Conservation (phyloP, 2,888 invertebrate species). For the Magallana nippona region DNA sequence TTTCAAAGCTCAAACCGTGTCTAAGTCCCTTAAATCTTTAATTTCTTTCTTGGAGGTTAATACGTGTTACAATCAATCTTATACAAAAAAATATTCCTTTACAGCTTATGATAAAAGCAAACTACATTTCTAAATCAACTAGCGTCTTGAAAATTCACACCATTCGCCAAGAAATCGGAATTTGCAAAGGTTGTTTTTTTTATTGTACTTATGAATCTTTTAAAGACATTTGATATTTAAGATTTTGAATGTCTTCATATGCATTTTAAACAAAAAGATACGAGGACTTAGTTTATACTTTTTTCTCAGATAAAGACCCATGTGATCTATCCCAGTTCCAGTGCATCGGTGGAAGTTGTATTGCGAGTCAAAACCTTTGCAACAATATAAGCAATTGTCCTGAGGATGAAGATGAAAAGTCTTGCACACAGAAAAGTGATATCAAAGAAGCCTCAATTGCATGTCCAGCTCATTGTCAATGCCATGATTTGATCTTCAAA, state of each 20-base stretch:
- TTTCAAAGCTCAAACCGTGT: no score
- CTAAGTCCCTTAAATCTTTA: no score
- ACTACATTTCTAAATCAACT: background rate
- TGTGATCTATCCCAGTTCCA: background rate
- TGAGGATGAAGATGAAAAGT: background rate
- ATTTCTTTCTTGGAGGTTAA: no score
- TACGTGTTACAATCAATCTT: background rate
- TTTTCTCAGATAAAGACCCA: background rate
- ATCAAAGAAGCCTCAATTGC: background rate
- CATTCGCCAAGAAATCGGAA: background rate
- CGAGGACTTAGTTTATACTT: no score
- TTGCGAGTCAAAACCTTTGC: background rate
- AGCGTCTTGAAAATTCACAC: background rate
- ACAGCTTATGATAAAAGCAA: background rate
- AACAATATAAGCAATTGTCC: background rate
- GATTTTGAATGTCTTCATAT: no score
- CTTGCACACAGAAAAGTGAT: background rate
- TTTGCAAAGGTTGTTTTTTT: conserved; percentile 13
- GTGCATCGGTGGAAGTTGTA: conserved; percentile 1
- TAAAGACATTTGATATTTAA: no score
- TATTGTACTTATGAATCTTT: no score
- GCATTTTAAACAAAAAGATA: no score
- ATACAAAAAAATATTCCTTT: background rate
- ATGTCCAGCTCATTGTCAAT: background rate
- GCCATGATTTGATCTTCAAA: background rate